Evolutionary conservation across 2,888 invertebrate species (phyloP).

Genomic region (Hyposoter dolosus): DNA sequence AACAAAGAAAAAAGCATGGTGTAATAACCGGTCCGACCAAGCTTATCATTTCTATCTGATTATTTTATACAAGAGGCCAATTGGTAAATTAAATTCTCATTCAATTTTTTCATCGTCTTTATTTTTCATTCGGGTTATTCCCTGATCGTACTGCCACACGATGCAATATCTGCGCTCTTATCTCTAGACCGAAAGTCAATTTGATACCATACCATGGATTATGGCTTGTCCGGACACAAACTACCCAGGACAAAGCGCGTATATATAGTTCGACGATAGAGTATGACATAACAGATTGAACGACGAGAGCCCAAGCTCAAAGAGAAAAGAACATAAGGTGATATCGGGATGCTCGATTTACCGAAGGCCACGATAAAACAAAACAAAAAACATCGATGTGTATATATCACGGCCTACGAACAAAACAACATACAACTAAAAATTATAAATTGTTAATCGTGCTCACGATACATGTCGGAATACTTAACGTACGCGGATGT

Average conservation of each 20-base stretch:
- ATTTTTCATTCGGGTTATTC: constrained; percentile 23
- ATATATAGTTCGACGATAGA: constrained; percentile 26
- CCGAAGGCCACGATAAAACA: not conserved
- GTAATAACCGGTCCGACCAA: constrained; percentile 51
- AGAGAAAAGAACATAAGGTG: not conserved
- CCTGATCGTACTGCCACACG: constrained; percentile 51
- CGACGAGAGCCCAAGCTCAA: not conserved
- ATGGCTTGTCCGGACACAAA: constrained; percentile 17
- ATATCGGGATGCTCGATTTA: constrained; percentile 43
- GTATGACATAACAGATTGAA: not conserved
- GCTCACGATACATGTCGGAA: constrained; percentile 22
- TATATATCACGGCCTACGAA: constrained; percentile 57
- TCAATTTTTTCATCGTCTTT: not conserved
- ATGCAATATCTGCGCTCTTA: constrained; percentile 18
- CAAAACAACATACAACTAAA: not conserved
- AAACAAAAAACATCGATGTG: constrained; percentile 1
- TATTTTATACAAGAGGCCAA: constrained; percentile 17
- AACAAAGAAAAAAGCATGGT: constrained; percentile 13
- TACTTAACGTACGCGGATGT: constrained; percentile 42
- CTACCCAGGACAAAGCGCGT: constrained; percentile 3
- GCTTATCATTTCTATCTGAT: constrained; percentile 26
- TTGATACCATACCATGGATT: constrained; percentile 7
- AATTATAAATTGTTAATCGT: constrained; percentile 26
- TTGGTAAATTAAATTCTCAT: not conserved
- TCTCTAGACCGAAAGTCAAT: constrained; percentile 22